Percentiles rank a stretch among this genome's conserved stretches.
Conservation (phyloP, 2,888 invertebrate species). For the Erpobdella octoculata region DNA sequence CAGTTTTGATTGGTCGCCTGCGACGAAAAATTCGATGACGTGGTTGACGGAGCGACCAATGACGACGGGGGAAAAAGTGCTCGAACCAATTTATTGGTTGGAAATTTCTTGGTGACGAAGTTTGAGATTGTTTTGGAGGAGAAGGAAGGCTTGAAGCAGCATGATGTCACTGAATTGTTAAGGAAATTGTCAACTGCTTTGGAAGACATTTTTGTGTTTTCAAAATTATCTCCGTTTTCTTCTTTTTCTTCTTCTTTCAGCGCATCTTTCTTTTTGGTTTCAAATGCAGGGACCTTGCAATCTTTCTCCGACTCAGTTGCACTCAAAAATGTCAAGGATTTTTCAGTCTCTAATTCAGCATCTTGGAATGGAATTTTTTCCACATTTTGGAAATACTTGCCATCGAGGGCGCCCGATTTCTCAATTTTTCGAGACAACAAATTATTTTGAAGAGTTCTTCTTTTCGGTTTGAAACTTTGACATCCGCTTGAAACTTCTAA, state of each 20-base stretch:
- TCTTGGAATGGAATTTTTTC: too few species aligned
- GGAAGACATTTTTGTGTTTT: too few species aligned
- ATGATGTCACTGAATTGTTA: slow-evolving; percentile 7
- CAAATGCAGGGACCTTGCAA: not conserved
- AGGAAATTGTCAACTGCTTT: not conserved
- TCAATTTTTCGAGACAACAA: too few species aligned
- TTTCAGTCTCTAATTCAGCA: too few species aligned
- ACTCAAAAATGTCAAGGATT: not conserved
- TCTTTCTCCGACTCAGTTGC: not conserved
- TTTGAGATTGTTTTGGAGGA: slow-evolving; percentile 11
- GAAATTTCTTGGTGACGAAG: slow-evolving; percentile 8
- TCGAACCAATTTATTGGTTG: not conserved
- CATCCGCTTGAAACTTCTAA: not conserved
- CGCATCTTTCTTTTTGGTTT: not conserved
- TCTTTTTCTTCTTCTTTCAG: not conserved
- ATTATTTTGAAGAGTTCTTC: not conserved
- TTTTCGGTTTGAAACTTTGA: not conserved
- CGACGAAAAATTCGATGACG: not conserved
- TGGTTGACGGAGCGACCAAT: not conserved
- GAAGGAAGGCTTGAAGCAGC: slow-evolving; percentile 17
- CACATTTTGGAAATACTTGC: not conserved
- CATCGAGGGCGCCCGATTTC: not conserved
- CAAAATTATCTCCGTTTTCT: too few species aligned
- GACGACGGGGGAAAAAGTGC: not conserved
- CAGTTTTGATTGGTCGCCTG: not conserved